Percentiles rank a stretch among this genome's conserved stretches.
Conservation (phyloP, 2,797 vertebrate genomes). For the Danio tinwini region DNA sequence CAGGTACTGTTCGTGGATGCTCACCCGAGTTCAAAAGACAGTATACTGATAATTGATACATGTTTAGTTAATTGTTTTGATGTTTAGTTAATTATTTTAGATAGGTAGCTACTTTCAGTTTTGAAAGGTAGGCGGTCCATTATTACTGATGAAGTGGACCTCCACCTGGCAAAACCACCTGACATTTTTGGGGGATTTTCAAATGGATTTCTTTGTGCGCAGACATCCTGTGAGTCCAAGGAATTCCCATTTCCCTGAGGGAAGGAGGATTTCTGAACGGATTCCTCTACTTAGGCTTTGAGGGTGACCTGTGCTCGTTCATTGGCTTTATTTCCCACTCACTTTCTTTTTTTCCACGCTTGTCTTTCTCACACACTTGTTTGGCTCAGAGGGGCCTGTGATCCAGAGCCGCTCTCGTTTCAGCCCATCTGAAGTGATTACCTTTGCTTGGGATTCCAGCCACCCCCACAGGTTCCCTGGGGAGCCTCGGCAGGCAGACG, state of each 20-base stretch:
- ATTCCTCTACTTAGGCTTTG: constrained; percentile 66
- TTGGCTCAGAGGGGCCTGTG: constrained; percentile 75
- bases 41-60: not conserved
- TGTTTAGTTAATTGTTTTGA: not conserved
- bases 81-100: not conserved
- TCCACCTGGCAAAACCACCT: not conserved
- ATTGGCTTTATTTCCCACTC: constrained; percentile 6
- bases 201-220: not conserved
- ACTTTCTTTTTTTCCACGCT: constrained; percentile 1
- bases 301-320: constrained; percentile 15
- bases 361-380: constrained; percentile 30
- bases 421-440: constrained; percentile 80
- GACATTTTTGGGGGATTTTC: too few relatives aligned
- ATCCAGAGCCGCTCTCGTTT: constrained; percentile 74
- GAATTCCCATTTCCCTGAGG: constrained; percentile 75
- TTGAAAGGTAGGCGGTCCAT: not conserved
- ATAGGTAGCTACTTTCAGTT: not conserved
- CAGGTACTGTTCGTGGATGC: too few relatives aligned
- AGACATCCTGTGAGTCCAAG: constrained; percentile 68
- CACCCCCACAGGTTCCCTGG: constrained; percentile 77
- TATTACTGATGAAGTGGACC: not conserved
- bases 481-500: constrained; percentile 62
- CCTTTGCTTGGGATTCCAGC: constrained; percentile 78
- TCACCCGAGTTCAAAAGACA: too few relatives aligned
- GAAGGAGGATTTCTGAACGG: constrained; percentile 72